Conservation (phyloP, 1,140 invertebrate species). For the Zeugodacus cucurbitae region DNA sequence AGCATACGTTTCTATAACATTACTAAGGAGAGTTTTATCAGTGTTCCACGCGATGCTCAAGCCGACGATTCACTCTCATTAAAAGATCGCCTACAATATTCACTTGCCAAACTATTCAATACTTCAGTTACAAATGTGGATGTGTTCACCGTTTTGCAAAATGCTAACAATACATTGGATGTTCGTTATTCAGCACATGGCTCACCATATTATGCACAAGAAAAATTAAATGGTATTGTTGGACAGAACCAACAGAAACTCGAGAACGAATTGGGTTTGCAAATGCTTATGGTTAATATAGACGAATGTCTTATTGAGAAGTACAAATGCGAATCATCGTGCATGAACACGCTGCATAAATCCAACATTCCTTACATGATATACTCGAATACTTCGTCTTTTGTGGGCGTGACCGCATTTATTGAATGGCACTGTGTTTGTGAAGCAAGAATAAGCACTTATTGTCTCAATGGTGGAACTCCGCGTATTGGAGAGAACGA, state of each 20-base stretch:
- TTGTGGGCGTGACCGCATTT: conserved; percentile 86
- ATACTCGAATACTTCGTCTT: conserved; percentile 89
- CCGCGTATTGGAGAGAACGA: conserved; percentile 68
- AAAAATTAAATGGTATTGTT: conserved; percentile 85
- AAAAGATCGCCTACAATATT: conserved; percentile 76
- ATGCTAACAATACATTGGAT: conserved; percentile 75
- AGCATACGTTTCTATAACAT: conserved; percentile 86
- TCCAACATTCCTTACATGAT: conserved; percentile 80
- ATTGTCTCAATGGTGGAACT: conserved; percentile 80
- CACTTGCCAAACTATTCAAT: conserved; percentile 80
- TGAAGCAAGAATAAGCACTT: conserved; percentile 66
- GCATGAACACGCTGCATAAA: conserved; percentile 78
- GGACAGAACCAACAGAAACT: conserved; percentile 75
- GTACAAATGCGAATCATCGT: conserved; percentile 77
- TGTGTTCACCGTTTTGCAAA: conserved; percentile 87
- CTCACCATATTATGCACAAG: conserved; percentile 88
- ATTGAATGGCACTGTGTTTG: conserved; percentile 82
- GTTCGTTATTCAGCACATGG: conserved; percentile 92
- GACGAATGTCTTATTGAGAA: conserved; percentile 86
- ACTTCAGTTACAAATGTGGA: conserved; percentile 86
- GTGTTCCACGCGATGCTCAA: conserved; percentile 69
- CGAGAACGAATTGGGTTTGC: conserved; percentile 76
- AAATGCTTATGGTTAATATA: conserved; percentile 86
- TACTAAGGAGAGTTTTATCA: conserved; percentile 86
- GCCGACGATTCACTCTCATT: conserved; percentile 73